Conservation (phyloP, 2,113 vertebrate genomes). For the Lagopus leucura region DNA sequence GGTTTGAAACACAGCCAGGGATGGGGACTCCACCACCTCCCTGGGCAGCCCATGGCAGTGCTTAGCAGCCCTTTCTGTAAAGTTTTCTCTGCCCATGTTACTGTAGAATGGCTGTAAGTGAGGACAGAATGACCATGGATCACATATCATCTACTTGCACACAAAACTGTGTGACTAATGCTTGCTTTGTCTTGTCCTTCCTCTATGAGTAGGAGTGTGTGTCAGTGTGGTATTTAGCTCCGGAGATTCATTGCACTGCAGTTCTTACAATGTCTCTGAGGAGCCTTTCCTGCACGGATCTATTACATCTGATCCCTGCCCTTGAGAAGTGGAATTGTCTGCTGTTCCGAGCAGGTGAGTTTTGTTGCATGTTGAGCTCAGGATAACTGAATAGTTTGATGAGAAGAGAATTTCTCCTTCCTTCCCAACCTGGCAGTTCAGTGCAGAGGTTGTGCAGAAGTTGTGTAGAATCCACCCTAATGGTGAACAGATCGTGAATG, state of each 20-base stretch:
- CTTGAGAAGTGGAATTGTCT: not conserved
- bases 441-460: not conserved
- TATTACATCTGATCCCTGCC: not conserved
- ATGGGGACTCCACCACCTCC: too few relatives aligned
- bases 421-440: not conserved
- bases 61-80: too few relatives aligned
- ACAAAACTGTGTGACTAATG: not conserved
- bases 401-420: not conserved
- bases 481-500: not conserved
- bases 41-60: too few relatives aligned
- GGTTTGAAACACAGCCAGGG: too few relatives aligned
- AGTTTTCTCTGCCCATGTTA: not conserved
- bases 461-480: not conserved
- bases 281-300: not conserved
- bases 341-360: not conserved
- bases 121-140: too few relatives aligned
- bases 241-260: not conserved
- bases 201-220: not conserved
- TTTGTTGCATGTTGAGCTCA: not conserved
- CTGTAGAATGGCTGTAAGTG: not conserved
- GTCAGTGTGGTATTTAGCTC: not conserved
- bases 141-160: not conserved
- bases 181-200: not conserved
- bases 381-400: not conserved
- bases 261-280: not conserved